phyloP scores from a whole-genome alignment of 1,140 invertebrate species.

The Melipona quadrifasciata region DNA sequence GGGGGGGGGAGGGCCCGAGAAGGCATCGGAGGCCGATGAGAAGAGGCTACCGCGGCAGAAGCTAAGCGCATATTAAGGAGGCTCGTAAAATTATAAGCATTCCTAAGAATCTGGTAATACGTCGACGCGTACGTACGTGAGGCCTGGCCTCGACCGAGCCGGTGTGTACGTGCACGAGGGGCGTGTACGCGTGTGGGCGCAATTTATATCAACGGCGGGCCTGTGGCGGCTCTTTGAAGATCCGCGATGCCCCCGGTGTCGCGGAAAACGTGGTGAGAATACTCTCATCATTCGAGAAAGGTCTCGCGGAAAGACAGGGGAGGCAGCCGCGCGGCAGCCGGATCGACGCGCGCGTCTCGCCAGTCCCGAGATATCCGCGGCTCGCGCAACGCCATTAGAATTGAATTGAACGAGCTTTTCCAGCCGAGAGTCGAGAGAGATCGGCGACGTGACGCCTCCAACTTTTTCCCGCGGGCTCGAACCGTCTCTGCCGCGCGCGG shows the following conservation, averaged over 20 bases:
- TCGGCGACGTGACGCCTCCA: conserved; percentile 36
- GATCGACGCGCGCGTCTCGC: conserved; percentile 13
- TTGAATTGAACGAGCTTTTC: conserved; percentile 72
- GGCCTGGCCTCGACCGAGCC: too few species aligned
- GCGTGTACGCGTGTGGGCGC: conserved; percentile 46
- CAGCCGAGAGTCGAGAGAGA: conserved; percentile 31
- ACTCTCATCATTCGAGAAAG: conserved; percentile 77
- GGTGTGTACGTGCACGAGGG: background rate
- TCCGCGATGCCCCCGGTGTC: conserved; percentile 58
- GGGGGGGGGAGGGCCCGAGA: conserved; percentile 3
- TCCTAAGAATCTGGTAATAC: conserved; percentile 76
- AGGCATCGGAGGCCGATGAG: conserved; percentile 36
- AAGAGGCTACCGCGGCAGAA: conserved; percentile 70
- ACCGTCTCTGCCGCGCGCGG: background rate
- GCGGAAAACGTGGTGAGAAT: conserved; percentile 75
- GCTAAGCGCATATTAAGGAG: conserved; percentile 78
- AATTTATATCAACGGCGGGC: conserved; percentile 73
- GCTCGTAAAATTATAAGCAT: conserved; percentile 80
- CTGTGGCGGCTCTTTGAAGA: conserved; percentile 67
- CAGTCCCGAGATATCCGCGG: conserved; percentile 44
- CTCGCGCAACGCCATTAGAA: conserved; percentile 68
- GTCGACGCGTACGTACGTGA: conserved; percentile 57
- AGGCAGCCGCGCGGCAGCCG: conserved; percentile 6
- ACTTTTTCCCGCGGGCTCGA: conserved; percentile 7
- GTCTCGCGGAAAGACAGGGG: conserved; percentile 33